These are phyloP conservation scores for Coptodon rendalli DNA, from an alignment of 2,113 vertebrate genomes.

Conservation along the genomic window DNA sequence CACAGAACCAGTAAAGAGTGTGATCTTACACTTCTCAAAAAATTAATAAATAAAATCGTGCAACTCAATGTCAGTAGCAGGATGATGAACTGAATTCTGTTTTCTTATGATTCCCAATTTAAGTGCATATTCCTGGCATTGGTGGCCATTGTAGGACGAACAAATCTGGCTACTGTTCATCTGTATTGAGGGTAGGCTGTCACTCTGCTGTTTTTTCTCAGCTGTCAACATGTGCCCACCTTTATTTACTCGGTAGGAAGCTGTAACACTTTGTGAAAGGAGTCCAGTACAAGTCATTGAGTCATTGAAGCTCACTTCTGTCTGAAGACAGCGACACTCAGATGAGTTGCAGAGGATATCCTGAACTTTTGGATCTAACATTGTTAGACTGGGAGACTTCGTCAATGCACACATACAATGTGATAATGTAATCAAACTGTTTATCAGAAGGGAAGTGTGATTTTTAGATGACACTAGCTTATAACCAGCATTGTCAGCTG, in stretches of 20 bases:
- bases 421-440: not conserved
- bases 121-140: not conserved
- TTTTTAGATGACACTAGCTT: not conserved
- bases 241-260: not conserved
- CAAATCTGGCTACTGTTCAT: not conserved
- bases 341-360: not conserved
- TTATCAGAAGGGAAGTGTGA: not conserved
- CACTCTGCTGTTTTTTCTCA: not conserved
- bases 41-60: not conserved
- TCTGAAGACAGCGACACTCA: not conserved
- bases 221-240: not conserved
- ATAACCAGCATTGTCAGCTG: not conserved
- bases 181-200: not conserved
- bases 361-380: not conserved
- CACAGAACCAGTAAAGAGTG: not conserved
- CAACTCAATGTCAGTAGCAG: not conserved
- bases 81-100: not conserved
- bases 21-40: not conserved
- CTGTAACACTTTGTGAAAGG: not conserved
- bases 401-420: rapidly evolving
- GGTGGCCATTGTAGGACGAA: not conserved
- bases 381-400: not conserved
- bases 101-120: not conserved
- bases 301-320: not conserved
- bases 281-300: not conserved